Evolutionary conservation across 2,113 vertebrate species (phyloP).

Genomic region (Phylloscopus trochiloides): DNA sequence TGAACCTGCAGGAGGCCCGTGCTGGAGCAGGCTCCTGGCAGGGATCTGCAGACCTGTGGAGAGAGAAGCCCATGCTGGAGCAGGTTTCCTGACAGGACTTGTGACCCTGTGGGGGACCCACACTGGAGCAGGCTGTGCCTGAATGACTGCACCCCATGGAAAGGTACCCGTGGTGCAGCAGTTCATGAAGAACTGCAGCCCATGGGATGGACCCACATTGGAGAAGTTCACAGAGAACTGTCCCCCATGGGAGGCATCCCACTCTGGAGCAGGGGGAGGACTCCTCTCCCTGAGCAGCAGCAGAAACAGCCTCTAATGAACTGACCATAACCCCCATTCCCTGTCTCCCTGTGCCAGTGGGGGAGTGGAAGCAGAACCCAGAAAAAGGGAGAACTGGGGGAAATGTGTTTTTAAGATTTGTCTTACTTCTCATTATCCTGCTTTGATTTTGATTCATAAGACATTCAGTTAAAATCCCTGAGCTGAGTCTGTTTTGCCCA

Average conservation of each 20-base stretch:
- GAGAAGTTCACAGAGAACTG: not conserved
- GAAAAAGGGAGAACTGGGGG: not conserved
- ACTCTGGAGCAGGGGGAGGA: not conserved
- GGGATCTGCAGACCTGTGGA: rapidly evolving
- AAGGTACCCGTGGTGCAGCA: not conserved
- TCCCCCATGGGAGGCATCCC: not conserved
- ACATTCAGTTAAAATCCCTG: not conserved
- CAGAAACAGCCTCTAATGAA: not conserved
- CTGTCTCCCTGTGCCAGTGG: not conserved
- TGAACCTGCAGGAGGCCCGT: rapidly evolving
- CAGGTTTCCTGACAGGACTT: not conserved
- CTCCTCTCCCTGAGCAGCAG: not conserved
- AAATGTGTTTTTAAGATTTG: not conserved
- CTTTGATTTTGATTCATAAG: not conserved
- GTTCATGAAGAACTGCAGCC: not conserved
- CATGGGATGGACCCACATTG: not conserved
- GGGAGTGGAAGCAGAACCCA: not conserved
- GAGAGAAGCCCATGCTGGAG: not conserved
- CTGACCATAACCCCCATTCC: not conserved
- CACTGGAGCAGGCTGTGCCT: not conserved
- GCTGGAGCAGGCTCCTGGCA: not conserved
- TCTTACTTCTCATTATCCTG: not conserved
- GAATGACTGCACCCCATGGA: not conserved
- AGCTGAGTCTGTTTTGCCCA: not conserved
- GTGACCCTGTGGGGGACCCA: too few species aligned